Evolutionary conservation across 2,113 vertebrate genomes (phyloP), one percentile per base, ranked within the genome.

Genomic region (Otis tarda): DNA sequence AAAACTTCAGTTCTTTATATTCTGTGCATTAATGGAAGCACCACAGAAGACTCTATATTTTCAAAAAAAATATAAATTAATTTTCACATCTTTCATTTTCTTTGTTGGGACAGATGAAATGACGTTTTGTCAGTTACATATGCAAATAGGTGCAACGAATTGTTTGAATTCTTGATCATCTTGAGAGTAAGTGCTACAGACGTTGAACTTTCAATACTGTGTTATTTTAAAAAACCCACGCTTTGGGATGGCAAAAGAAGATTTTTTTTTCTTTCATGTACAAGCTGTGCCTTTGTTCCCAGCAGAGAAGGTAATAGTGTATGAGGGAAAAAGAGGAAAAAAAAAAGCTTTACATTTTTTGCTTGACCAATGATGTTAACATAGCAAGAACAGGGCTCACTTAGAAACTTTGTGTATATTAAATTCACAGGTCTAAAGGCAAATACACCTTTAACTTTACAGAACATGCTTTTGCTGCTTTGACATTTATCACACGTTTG

Each of bases 401-500:
- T 91, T 70, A 69, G 76, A 93, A 95, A 94, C 18, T 47, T 83
- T 41, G 41, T 41, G 43, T 88, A 4, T 81, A 82, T 96, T 84
- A 84, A 88, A 95, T 89, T 90, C 86, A 30, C 53, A 64, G 20
- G 64, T 93, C 39, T 79, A 81, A 95, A 96, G 89, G 95, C 65
- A 96, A 95, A 93, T 30, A 85, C 8, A 18, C 47, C 81, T 94
- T 96, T 91, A 93, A 83, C 78, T 96, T 89, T 61, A 81, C 64
- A 74, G 73, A 90, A 93, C 15, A 20, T 78, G 56, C 70, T 93
- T 82, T 81, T 68, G 31, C 83, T 59, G 50, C 63, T 76, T 89
- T 93, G 78, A 74, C 75, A 94, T 96, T 98, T 97, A 86, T 94
- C 78, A 87, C 83, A 64, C 15, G 14, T 81, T 69, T 93, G 74